phyloP scores from a whole-genome alignment of 2,113 vertebrate genomes.

The Psettodes erumei region DNA sequence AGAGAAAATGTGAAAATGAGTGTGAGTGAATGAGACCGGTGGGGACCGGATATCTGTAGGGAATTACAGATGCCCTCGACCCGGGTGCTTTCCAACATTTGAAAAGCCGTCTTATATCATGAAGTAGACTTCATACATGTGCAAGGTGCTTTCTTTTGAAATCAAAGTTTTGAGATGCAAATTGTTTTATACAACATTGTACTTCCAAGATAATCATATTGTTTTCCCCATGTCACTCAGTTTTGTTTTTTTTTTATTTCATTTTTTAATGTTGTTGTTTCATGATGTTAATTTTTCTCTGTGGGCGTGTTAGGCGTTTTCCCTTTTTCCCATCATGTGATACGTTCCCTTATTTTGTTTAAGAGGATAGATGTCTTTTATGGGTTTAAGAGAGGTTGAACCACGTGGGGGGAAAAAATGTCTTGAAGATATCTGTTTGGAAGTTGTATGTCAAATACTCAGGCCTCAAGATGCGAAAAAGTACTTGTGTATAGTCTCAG shows the following conservation, averaged over 20 bases:
- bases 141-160: conserved; percentile 69
- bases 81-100: conserved; percentile 62
- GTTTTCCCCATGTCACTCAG: conserved; percentile 19
- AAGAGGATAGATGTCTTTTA: conserved; percentile 43
- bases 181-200: conserved; percentile 67
- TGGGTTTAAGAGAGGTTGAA: conserved; percentile 47
- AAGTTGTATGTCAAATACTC: conserved; percentile 66
- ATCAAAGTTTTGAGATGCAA: conserved; percentile 58
- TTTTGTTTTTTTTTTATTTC: conserved; percentile 36
- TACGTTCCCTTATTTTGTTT: conserved; percentile 46
- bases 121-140: conserved; percentile 62
- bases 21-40: conserved; percentile 51
- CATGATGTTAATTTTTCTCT: conserved; percentile 40
- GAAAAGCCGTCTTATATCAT: conserved; percentile 62
- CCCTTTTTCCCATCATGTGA: conserved; percentile 27
- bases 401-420: conserved; percentile 43
- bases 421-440: conserved; percentile 42
- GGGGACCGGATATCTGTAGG: conserved; percentile 46
- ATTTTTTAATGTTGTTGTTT: conserved; percentile 35
- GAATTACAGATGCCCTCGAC: conserved; percentile 45
- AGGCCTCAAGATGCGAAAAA: conserved; percentile 69
- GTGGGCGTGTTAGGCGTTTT: conserved; percentile 18
- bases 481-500: conserved; percentile 76
- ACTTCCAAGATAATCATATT: conserved; percentile 63
- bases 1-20: conserved; percentile 66